Evolutionary conservation across 2,888 invertebrate species (phyloP).

Genomic region (Tanypteryx hageni): DNA sequence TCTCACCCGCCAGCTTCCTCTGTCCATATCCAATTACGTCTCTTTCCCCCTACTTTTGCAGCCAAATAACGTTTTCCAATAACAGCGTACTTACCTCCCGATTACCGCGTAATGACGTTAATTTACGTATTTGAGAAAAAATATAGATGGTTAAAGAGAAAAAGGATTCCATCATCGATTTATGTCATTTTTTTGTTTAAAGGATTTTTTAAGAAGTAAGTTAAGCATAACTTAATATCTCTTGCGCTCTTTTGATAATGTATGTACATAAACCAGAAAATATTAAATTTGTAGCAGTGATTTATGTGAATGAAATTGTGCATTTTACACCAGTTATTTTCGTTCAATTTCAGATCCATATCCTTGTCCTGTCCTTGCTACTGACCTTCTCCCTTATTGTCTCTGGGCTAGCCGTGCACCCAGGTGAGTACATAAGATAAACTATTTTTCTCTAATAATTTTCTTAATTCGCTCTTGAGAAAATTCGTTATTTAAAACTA

Average conservation of each 20-base stretch:
- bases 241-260: background rate
- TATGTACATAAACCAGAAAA: background rate
- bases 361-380: slow-evolving; percentile 57
- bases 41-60: too few relatives aligned
- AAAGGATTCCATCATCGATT: background rate
- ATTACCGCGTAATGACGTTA: too few relatives aligned
- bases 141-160: background rate
- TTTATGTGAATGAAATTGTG: background rate
- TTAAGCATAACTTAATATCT: background rate
- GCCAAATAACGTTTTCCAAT: too few relatives aligned
- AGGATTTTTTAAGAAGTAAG: background rate
- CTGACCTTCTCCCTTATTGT: slow-evolving; percentile 56
- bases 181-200: too few relatives aligned
- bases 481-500: too few relatives aligned
- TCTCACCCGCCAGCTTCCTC: too few relatives aligned
- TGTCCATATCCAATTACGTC: too few relatives aligned
- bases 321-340: background rate
- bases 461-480: too few relatives aligned
- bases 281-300: background rate
- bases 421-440: background rate
- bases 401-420: slow-evolving; percentile 58
- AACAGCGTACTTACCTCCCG: too few relatives aligned
- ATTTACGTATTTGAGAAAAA: background rate
- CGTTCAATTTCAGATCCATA: slow-evolving; percentile 50
- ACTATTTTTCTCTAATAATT: too few relatives aligned